phyloP scores from a whole-genome alignment of 2,888 invertebrate genomes.

The Doris montereyensis region DNA sequence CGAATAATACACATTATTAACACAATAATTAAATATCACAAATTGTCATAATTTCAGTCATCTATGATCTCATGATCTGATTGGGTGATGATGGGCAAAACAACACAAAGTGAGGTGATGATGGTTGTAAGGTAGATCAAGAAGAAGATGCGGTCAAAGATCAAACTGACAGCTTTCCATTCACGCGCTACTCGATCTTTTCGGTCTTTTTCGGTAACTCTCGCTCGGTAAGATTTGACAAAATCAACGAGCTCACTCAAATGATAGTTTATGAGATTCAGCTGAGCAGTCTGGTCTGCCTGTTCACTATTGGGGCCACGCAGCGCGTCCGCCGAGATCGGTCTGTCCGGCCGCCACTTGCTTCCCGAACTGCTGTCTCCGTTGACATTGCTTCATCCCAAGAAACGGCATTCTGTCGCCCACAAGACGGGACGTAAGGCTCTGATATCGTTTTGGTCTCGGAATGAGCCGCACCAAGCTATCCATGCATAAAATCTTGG shows the following conservation, averaged over 20 bases:
- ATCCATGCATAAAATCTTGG: conserved; percentile 66
- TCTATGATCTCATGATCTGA: conserved; percentile 18
- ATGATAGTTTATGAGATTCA: conserved; percentile 57
- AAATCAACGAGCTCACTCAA: conserved; percentile 60
- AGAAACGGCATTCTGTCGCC: conserved; percentile 46
- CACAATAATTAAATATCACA: too few relatives aligned
- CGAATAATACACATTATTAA: neutral
- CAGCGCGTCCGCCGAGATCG: conserved; percentile 6
- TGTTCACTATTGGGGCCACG: neutral
- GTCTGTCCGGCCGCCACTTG: conserved; percentile 50
- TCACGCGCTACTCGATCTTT: conserved; percentile 65
- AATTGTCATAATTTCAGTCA: neutral
- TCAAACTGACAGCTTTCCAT: conserved; percentile 70
- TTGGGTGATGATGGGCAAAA: conserved; percentile 56
- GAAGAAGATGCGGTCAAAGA: conserved; percentile 71
- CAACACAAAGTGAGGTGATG: conserved; percentile 63
- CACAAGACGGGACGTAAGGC: conserved; percentile 36
- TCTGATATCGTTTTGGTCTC: conserved; percentile 49
- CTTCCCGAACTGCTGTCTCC: conserved; percentile 52
- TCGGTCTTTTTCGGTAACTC: conserved; percentile 65
- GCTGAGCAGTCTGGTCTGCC: conserved; percentile 44
- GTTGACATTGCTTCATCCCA: conserved; percentile 51
- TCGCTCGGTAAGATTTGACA: conserved; percentile 55
- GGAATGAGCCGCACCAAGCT: conserved; percentile 60
- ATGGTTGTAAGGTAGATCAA: conserved; percentile 66